Percentiles rank a stretch among this genome's conserved stretches.
phyloP scores from a whole-genome alignment of 1,140 invertebrate species.

The Liolophura sinensis region DNA sequence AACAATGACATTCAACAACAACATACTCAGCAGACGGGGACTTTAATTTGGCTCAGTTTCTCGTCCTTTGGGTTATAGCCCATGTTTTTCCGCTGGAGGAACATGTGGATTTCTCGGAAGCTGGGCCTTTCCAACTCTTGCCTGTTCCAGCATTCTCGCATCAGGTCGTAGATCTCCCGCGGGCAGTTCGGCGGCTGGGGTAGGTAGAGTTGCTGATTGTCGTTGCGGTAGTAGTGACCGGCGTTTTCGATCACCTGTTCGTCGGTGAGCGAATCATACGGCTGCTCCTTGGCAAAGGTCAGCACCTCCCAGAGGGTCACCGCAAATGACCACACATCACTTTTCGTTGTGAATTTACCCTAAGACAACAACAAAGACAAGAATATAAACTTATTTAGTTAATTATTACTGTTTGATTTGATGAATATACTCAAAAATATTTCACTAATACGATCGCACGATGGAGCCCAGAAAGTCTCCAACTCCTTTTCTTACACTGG shows the following conservation, averaged over 20 bases:
- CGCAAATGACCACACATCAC: slow-evolving; percentile 89
- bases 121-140: slow-evolving; percentile 75
- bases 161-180: slow-evolving; percentile 75
- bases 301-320: slow-evolving; percentile 88
- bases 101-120: slow-evolving; percentile 88
- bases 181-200: slow-evolving; percentile 52
- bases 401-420: neutral
- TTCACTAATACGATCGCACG: too few species aligned
- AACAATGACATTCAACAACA: neutral
- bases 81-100: slow-evolving; percentile 86
- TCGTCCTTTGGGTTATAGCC: slow-evolving; percentile 63
- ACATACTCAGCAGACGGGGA: slow-evolving; percentile 47
- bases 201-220: slow-evolving; percentile 43
- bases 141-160: slow-evolving; percentile 92
- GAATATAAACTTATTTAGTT: neutral
- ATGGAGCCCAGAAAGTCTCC: too few species aligned
- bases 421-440: too few species aligned
- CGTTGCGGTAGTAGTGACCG: slow-evolving; percentile 50
- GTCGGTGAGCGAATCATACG: slow-evolving; percentile 78
- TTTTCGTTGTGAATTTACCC: slow-evolving; percentile 82
- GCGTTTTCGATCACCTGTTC: slow-evolving; percentile 76
- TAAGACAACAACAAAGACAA: slow-evolving; percentile 29
- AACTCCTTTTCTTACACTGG: too few species aligned
- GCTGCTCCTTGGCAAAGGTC: slow-evolving; percentile 80
- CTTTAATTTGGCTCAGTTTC: slow-evolving; percentile 49